Percentiles rank a stretch among this genome's conserved stretches.
Evolutionary conservation across 2,113 vertebrate genomes (phyloP).

Genomic region (Gymnorhina tibicen): DNA sequence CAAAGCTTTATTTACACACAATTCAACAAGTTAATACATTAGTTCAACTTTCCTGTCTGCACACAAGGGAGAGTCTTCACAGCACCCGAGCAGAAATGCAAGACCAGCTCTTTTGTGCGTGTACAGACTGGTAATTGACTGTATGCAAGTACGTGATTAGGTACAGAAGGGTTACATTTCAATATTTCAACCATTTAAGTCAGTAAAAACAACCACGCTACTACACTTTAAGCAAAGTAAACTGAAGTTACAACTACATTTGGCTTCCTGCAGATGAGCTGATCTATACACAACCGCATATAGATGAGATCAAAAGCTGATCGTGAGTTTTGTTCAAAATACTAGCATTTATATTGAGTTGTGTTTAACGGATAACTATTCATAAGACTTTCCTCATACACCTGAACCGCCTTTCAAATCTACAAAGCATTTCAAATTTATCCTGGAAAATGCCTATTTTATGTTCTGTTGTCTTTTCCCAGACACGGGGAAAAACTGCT

Average conservation of each 20-base stretch:
- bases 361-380: neutral
- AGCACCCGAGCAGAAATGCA: neutral
- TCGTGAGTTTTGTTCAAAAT: neutral
- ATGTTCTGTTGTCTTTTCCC: neutral
- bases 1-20: slow-evolving; percentile 59
- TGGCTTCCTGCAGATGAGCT: neutral
- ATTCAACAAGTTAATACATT: neutral
- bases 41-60: neutral
- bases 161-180: neutral
- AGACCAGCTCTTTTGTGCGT: neutral
- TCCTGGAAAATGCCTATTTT: neutral
- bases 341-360: neutral
- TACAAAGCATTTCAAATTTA: neutral
- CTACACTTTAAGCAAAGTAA: neutral
- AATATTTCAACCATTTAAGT: neutral
- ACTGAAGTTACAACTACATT: neutral
- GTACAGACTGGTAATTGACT: neutral
- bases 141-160: neutral
- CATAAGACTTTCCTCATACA: neutral
- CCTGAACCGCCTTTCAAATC: neutral
- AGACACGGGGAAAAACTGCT: neutral
- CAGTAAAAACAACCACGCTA: neutral
- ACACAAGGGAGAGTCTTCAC: neutral
- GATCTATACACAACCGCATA: neutral
- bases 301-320: neutral